phyloP scores from a whole-genome alignment of 2,113 vertebrate species.

The Falcunculus frontatus region DNA sequence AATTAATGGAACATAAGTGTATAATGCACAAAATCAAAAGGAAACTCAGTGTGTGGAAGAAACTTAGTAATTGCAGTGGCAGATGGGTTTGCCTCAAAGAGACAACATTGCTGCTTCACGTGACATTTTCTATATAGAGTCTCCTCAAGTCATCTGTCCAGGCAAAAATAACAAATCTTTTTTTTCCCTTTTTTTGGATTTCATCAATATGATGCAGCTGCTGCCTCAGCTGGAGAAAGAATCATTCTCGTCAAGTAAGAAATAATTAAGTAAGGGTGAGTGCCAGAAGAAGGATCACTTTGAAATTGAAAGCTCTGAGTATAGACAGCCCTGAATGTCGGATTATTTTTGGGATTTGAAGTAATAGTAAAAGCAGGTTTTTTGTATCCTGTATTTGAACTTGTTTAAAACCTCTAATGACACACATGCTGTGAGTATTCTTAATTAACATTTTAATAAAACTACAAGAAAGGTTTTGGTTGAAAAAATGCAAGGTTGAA shows the following conservation, averaged over 20 bases:
- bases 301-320: slow-evolving; percentile 8
- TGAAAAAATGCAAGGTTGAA: neutral
- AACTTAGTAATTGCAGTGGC: neutral
- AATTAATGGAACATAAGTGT: neutral
- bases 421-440: neutral
- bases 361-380: neutral
- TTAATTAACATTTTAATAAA: slow-evolving; percentile 15
- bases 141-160: neutral
- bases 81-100: neutral
- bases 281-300: neutral
- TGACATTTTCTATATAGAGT: neutral
- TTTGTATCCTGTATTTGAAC: neutral
- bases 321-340: neutral
- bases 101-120: neutral
- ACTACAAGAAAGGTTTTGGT: neutral
- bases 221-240: neutral
- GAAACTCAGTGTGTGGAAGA: neutral
- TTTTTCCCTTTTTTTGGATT: neutral
- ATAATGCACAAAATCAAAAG: neutral
- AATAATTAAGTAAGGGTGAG: slow-evolving; percentile 8
- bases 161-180: neutral
- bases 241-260: neutral
- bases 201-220: neutral
- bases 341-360: slow-evolving; percentile 8
- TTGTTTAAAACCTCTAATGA: neutral